Evolutionary conservation across 2,797 vertebrate species (phyloP).

Genomic region (Pelodytes ibericus): DNA sequence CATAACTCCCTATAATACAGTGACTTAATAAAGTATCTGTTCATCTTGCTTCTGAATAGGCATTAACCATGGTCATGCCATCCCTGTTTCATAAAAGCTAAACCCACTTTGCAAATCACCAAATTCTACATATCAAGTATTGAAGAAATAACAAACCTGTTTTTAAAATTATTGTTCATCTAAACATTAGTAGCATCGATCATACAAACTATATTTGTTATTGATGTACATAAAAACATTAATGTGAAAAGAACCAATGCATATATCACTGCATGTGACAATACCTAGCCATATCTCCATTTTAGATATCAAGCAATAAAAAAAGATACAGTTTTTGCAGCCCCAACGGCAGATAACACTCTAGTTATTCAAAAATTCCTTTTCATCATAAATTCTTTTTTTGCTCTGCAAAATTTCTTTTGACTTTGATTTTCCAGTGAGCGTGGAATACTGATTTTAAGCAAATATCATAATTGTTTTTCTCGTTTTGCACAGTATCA

Average conservation of each 20-base stretch:
- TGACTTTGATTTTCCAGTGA: slow-evolving; percentile 38
- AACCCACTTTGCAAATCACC: too few species aligned
- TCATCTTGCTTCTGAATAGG: too few species aligned
- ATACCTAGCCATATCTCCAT: slow-evolving; percentile 3
- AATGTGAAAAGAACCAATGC: neutral
- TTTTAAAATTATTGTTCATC: too few species aligned
- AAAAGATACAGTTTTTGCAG: slow-evolving; percentile 17
- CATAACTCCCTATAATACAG: too few species aligned
- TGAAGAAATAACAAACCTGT: too few species aligned
- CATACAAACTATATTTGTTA: too few species aligned
- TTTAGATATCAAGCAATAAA: slow-evolving; percentile 18
- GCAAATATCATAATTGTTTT: slow-evolving; percentile 41
- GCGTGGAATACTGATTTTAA: slow-evolving; percentile 35
- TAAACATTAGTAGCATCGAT: too few species aligned
- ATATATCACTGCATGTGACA: neutral
- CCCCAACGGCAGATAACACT: neutral
- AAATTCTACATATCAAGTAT: too few species aligned
- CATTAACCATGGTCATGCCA: too few species aligned
- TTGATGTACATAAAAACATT: too few species aligned
- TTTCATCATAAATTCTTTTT: slow-evolving; percentile 49
- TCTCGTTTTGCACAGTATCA: slow-evolving; percentile 32
- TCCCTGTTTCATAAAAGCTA: too few species aligned
- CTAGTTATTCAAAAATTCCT: slow-evolving; percentile 39
- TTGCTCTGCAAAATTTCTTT: slow-evolving; percentile 23
- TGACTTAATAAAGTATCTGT: too few species aligned